Conservation (phyloP, 2,797 vertebrate species). For the Galagoides demidoff region DNA sequence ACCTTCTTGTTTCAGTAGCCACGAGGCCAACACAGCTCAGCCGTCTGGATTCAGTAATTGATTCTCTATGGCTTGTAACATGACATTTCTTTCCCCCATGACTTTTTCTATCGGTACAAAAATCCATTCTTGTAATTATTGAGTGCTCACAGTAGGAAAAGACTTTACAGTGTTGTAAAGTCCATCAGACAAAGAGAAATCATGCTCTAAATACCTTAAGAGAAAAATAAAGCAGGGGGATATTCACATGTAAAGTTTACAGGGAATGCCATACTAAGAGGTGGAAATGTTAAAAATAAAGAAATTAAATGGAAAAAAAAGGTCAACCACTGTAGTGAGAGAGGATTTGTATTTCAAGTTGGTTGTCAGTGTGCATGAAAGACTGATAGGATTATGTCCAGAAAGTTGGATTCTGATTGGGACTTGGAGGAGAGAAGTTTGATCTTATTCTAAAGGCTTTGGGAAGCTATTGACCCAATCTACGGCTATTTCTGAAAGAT, state of each 20-base stretch:
- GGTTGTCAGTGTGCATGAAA: neutral
- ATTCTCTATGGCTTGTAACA: neutral
- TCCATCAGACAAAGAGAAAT: neutral
- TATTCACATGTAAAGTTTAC: neutral
- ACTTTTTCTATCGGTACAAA: neutral
- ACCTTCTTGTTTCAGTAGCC: neutral
- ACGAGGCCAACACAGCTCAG: neutral
- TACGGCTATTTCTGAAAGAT: neutral
- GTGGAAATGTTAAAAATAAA: neutral
- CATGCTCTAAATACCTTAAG: neutral
- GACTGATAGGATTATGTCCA: neutral
- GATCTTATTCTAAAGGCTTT: neutral
- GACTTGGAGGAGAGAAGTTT: neutral
- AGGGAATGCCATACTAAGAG: neutral
- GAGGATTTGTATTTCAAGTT: neutral
- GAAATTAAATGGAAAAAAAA: neutral
- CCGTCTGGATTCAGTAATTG: neutral
- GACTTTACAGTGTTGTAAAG: neutral
- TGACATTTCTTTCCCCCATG: neutral
- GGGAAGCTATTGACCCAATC: neutral
- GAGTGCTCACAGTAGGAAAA: neutral
- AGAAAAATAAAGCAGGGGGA: neutral
- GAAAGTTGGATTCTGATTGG: neutral
- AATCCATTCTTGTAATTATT: slow-evolving; percentile 17
- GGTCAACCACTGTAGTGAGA: neutral